Percentiles rank a stretch among this genome's conserved stretches.
Conservation (phyloP, 1,140 invertebrate species). For the Sitodiplosis mosellana region DNA sequence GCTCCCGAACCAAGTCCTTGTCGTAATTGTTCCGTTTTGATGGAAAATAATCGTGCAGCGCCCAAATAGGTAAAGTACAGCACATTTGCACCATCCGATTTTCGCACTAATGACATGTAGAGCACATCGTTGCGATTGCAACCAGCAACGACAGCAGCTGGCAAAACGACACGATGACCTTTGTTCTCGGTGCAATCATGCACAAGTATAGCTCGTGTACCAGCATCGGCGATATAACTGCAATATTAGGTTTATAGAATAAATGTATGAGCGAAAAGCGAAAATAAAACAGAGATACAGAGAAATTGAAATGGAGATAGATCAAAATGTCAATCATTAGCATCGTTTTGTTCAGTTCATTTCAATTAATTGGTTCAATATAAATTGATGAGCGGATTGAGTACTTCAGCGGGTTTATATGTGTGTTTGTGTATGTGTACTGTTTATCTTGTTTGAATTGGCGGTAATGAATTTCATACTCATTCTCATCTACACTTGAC, state of each 20-base stretch:
- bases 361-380: not conserved
- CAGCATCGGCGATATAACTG: slow-evolving; percentile 35
- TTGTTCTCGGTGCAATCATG: slow-evolving; percentile 30
- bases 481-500: no score
- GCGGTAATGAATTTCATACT: no score
- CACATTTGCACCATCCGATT: slow-evolving; percentile 26
- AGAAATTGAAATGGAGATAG: not conserved
- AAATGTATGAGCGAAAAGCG: not conserved
- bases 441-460: no score
- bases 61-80: slow-evolving; percentile 40
- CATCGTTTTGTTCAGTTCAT: not conserved
- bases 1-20: slow-evolving; percentile 28
- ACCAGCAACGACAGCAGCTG: slow-evolving; percentile 26
- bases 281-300: not conserved
- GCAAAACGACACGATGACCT: slow-evolving; percentile 34
- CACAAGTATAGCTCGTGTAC: slow-evolving; percentile 34
- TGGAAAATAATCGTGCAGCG: slow-evolving; percentile 32
- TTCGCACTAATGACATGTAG: slow-evolving; percentile 31
- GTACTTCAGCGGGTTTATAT: no score
- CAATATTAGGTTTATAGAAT: not conserved
- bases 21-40: slow-evolving; percentile 29
- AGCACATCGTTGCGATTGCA: slow-evolving; percentile 30
- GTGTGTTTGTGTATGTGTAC: no score
- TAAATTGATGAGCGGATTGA: no score
- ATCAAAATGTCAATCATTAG: not conserved